Conservation (phyloP, 2,113 vertebrate genomes). For the Platycercus adscitus region DNA sequence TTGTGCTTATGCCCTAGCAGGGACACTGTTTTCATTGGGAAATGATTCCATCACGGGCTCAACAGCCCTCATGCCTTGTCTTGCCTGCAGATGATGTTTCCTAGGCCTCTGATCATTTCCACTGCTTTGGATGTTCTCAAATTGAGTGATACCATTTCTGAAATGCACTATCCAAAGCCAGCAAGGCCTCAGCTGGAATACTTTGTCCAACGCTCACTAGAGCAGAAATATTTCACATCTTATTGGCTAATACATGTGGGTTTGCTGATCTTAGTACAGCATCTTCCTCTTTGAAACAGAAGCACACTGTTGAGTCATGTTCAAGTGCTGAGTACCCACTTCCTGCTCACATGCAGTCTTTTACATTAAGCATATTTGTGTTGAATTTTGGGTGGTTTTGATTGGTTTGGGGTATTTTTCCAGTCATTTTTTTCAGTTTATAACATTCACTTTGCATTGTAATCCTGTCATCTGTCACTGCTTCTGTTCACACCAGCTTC, state of each 20-base stretch:
- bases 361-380: not conserved
- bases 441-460: not conserved
- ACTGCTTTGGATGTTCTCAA: not conserved
- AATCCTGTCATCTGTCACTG: not conserved
- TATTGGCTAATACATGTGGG: not conserved
- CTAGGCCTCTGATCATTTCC: not conserved
- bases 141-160: not conserved
- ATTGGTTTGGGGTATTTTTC: accelerated
- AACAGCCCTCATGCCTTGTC: not conserved
- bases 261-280: not conserved
- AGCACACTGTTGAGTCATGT: not conserved
- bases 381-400: not conserved
- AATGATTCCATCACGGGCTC: not conserved
- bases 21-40: not conserved
- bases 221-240: slow-evolving; percentile 37
- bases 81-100: not conserved
- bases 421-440: not conserved
- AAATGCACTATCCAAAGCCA: not conserved
- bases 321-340: not conserved
- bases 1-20: not conserved
- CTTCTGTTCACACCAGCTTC: not conserved
- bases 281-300: not conserved
- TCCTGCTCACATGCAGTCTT: not conserved
- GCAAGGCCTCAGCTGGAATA: slow-evolving; percentile 15
- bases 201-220: not conserved